A percentile compares a stretch with the other conserved stretches of the same genome.
phyloP scores from a whole-genome alignment of 1,140 invertebrate species.

The Cyclargus thomasi region DNA sequence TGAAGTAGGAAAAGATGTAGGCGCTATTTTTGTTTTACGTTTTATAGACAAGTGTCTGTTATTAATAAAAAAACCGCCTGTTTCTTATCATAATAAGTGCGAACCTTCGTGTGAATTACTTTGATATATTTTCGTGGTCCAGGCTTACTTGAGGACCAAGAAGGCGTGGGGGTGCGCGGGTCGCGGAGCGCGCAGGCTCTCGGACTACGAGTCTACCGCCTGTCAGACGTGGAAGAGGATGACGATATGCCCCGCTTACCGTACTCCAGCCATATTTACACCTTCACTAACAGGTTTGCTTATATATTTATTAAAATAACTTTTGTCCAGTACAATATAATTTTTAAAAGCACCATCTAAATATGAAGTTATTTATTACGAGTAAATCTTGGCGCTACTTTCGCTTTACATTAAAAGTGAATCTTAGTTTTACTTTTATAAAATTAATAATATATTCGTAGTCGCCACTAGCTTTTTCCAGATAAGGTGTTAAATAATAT shows the following conservation, averaged over 20 bases:
- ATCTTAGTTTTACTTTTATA: too few relatives aligned
- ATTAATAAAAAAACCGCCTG: background rate
- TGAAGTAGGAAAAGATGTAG: too few relatives aligned
- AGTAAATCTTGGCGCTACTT: background rate
- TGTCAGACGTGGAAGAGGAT: slow-evolving; percentile 94
- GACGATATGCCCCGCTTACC: slow-evolving; percentile 85
- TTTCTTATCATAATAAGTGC: too few relatives aligned
- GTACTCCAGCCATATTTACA: slow-evolving; percentile 87
- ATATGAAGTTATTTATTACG: background rate
- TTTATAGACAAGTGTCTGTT: too few relatives aligned
- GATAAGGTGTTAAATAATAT: background rate
- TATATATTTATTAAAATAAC: too few relatives aligned
- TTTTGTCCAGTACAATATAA: too few relatives aligned
- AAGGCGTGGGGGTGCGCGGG: slow-evolving; percentile 92
- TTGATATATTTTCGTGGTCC: background rate
- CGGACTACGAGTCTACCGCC: slow-evolving; percentile 85
- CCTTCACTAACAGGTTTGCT: slow-evolving; percentile 88
- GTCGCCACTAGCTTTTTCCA: background rate
- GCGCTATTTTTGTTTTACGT: too few relatives aligned
- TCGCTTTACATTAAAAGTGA: too few relatives aligned
- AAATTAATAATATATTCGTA: background rate
- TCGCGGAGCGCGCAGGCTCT: slow-evolving; percentile 86
- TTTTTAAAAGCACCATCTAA: background rate
- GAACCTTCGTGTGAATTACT: too few relatives aligned
- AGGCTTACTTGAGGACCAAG: slow-evolving; percentile 91